phyloP scores from a whole-genome alignment of 2,113 vertebrate species.

The Neopipo cinnamomea region DNA sequence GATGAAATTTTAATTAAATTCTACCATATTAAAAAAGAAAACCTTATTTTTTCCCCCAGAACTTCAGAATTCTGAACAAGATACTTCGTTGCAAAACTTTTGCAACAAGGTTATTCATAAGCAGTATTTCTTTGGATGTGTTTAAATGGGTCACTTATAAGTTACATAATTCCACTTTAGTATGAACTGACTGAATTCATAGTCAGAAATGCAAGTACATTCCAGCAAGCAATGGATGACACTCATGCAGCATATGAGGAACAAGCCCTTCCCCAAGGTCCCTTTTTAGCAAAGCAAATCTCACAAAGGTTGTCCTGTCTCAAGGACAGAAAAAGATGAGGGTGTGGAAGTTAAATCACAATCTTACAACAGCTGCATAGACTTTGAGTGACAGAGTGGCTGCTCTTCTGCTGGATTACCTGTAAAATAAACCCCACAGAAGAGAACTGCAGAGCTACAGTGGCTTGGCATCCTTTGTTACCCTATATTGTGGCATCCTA shows the following conservation, averaged over 20 bases:
- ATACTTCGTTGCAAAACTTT: not conserved
- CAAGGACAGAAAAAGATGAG: not conserved
- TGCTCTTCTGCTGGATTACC: not conserved
- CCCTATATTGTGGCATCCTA: not conserved
- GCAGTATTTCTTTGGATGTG: not conserved
- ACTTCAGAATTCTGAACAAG: not conserved
- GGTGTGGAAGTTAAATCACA: not conserved
- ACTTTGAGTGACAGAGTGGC: not conserved
- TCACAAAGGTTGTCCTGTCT: not conserved
- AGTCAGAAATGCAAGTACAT: not conserved
- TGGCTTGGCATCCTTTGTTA: not conserved
- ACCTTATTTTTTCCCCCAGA: not conserved
- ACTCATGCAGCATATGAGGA: not conserved
- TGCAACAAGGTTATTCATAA: not conserved
- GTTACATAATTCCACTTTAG: not conserved
- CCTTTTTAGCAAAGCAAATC: not conserved
- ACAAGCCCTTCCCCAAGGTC: not conserved
- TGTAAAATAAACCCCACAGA: not conserved
- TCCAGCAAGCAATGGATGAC: not conserved
- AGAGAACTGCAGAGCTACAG: not conserved
- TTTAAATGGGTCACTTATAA: not conserved
- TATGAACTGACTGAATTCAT: not conserved
- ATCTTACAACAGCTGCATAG: not conserved
- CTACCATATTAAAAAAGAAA: not conserved
- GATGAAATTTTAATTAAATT: not conserved